Percentiles rank a stretch among this genome's conserved stretches.
These are phyloP conservation scores for Metopolophium dirhodum DNA, from an alignment of 1,140 invertebrate species.

Conservation along the genomic window DNA sequence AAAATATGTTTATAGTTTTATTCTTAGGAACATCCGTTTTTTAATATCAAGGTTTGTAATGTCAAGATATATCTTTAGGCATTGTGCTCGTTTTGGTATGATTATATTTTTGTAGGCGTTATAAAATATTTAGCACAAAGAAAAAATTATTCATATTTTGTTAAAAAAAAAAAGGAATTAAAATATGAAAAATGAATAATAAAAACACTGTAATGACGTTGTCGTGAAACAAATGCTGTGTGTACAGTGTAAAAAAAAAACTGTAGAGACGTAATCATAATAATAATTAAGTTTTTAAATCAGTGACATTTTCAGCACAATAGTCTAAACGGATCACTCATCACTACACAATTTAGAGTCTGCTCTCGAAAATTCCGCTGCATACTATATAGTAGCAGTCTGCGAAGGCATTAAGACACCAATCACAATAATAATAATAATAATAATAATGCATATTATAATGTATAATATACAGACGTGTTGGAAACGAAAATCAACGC, in stretches of 20 bases:
- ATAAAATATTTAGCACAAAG: neutral
- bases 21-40: neutral
- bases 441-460: neutral
- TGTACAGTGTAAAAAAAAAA: neutral
- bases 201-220: neutral
- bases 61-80: neutral
- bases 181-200: constrained; percentile 1
- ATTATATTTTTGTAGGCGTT: constrained; percentile 1
- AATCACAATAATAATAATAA: neutral
- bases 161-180: neutral
- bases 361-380: neutral
- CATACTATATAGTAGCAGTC: neutral
- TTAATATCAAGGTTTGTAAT: neutral
- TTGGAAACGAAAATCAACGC: neutral
- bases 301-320: neutral
- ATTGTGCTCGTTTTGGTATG: neutral
- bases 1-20: neutral
- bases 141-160: neutral
- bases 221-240: neutral
- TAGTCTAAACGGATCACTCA: neutral
- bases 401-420: neutral
- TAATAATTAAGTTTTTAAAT: neutral
- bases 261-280: neutral
- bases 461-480: neutral
- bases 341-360: neutral